Conservation (phyloP, 2,888 invertebrate species). For the Cancer borealis region DNA sequence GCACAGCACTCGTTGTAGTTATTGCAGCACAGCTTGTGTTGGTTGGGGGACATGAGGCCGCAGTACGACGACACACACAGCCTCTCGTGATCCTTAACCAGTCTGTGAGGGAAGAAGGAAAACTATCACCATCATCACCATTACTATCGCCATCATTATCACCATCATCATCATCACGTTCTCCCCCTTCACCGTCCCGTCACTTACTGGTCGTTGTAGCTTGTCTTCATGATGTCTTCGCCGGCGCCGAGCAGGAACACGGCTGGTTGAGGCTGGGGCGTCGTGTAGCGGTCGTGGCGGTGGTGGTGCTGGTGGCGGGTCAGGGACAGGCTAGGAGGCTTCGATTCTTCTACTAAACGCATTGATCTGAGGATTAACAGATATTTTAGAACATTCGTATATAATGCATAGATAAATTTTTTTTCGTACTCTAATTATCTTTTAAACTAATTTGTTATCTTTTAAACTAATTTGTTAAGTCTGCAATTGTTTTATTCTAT, state of each 20-base stretch:
- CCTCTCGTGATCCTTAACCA: background rate
- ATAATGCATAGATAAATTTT: no score
- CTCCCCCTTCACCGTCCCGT: background rate
- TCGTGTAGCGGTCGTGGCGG: background rate
- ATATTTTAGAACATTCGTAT: no score
- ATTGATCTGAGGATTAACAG: background rate
- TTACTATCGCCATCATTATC: no score
- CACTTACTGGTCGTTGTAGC: slow-evolving; percentile 23
- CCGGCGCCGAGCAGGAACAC: background rate
- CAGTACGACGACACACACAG: background rate
- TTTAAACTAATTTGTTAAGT: no score
- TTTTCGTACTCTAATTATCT: no score
- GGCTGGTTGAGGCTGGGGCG: background rate
- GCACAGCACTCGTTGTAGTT: background rate
- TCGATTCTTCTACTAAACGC: background rate
- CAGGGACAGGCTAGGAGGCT: background rate
- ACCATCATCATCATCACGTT: background rate
- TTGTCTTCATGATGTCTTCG: background rate
- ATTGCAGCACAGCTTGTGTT: background rate
- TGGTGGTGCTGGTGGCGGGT: slow-evolving; percentile 9
- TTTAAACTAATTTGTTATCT: no score
- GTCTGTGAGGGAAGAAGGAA: background rate
- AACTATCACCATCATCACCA: background rate
- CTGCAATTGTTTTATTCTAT: no score
- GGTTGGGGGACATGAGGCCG: background rate